These are phyloP conservation scores for Hycleus phaleratus DNA, from an alignment of 1,140 invertebrate genomes.

Conservation along the genomic window DNA sequence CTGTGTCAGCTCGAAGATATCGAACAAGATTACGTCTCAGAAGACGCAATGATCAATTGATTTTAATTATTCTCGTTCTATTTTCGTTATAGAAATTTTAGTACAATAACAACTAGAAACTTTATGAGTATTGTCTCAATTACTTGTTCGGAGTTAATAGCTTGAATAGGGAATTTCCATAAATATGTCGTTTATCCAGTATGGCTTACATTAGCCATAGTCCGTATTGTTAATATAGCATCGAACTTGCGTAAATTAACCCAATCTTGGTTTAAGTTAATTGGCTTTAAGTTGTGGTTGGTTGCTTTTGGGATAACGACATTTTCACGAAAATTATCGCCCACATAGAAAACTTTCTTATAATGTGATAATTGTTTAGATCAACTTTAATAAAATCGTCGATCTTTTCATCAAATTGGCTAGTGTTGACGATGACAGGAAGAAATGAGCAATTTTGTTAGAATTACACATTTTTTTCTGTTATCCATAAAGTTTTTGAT, in stretches of 20 bases:
- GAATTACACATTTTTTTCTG: neutral
- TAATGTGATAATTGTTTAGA: neutral
- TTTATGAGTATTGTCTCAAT: no score
- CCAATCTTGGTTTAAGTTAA: slow-evolving; percentile 6
- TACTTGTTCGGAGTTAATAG: no score
- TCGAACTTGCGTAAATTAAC: slow-evolving; percentile 4
- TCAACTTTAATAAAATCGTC: neutral
- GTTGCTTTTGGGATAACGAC: slow-evolving; percentile 12
- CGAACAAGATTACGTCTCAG: no score
- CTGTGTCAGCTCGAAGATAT: no score
- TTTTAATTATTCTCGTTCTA: no score
- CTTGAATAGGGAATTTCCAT: neutral
- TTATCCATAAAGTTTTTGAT: neutral
- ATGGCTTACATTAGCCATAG: slow-evolving; percentile 1
- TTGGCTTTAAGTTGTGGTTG: slow-evolving; percentile 12
- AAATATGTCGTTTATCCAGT: slow-evolving; percentile 7
- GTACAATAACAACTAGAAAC: no score
- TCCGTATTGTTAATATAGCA: slow-evolving; percentile 2
- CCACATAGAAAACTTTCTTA: neutral
- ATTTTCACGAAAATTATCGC: slow-evolving; percentile 6
- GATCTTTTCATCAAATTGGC: no score
- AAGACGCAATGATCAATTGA: no score
- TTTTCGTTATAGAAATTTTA: no score
- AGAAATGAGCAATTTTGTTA: no score
- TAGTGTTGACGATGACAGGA: no score